Evolutionary conservation across 2,888 invertebrate species (phyloP).

Genomic region (Chouioia cunea): DNA sequence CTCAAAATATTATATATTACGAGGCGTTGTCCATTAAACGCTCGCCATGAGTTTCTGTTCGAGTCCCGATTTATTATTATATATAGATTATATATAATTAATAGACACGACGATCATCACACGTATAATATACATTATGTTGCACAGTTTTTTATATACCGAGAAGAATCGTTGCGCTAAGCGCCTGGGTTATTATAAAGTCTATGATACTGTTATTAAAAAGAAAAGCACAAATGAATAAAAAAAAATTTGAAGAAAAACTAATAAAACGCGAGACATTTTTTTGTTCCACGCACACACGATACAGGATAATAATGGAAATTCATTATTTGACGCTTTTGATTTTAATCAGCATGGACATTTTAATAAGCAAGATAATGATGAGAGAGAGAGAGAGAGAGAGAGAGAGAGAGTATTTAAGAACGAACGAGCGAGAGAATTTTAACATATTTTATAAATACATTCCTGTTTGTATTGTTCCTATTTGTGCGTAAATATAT

Average conservation of each 20-base stretch:
- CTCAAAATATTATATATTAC: not conserved
- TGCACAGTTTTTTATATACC: no score
- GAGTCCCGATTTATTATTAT: constrained; percentile 17
- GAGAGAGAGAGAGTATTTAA: constrained; percentile 29
- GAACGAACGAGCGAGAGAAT: constrained; percentile 14
- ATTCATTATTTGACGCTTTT: constrained; percentile 1
- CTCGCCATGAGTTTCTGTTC: constrained; percentile 47
- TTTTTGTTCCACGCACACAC: constrained; percentile 7
- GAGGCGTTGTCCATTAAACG: constrained; percentile 36
- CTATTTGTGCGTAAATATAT: constrained; percentile 43
- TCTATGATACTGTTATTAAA: constrained; percentile 28
- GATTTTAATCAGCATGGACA: constrained; percentile 26
- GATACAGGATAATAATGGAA: not conserved
- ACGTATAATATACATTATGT: no score
- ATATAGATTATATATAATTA: not conserved
- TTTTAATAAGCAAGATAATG: constrained; percentile 26
- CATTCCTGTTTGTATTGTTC: constrained; percentile 49
- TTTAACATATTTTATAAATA: constrained; percentile 45
- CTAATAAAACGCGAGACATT: not conserved
- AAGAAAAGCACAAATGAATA: not conserved
- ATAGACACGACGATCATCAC: no score
- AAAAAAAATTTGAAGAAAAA: no score
- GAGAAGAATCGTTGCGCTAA: no score
- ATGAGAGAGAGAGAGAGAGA: constrained; percentile 2
- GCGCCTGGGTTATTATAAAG: constrained; percentile 14